phyloP scores from a whole-genome alignment of 2,797 vertebrate species.

The Macroramphosus scolopax region DNA sequence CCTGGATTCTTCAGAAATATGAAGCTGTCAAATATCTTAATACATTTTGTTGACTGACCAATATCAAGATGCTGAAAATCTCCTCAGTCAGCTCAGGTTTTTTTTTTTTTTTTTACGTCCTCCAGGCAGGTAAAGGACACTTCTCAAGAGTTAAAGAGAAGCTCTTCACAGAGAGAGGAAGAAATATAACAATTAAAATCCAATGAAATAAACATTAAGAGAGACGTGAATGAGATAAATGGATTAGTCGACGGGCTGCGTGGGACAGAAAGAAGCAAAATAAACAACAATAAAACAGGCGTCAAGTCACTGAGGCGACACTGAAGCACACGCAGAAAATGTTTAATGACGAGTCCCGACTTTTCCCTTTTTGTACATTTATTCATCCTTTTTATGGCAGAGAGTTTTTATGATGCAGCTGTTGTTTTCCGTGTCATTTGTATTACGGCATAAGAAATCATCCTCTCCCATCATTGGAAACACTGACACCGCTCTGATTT shows the following conservation, averaged over 20 bases:
- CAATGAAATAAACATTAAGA: slow-evolving; percentile 30
- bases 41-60: slow-evolving; percentile 39
- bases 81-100: no score
- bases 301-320: slow-evolving; percentile 50
- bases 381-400: slow-evolving; percentile 61
- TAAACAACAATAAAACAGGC: slow-evolving; percentile 29
- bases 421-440: slow-evolving; percentile 72
- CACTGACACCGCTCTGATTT: slow-evolving; percentile 67
- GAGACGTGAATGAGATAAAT: slow-evolving; percentile 34
- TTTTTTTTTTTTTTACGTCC: no score
- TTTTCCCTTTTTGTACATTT: slow-evolving; percentile 56
- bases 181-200: slow-evolving; percentile 40
- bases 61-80: slow-evolving; percentile 9
- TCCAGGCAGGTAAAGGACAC: no score
- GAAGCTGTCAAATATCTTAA: slow-evolving; percentile 21
- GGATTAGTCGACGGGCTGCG: slow-evolving; percentile 21
- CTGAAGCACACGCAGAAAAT: slow-evolving; percentile 32
- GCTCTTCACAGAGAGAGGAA: background rate
- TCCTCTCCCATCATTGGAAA: slow-evolving; percentile 59
- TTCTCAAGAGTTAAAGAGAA: no score
- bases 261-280: slow-evolving; percentile 25
- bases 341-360: slow-evolving; percentile 51
- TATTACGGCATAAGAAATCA: slow-evolving; percentile 63
- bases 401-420: slow-evolving; percentile 72
- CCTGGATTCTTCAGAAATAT: slow-evolving; percentile 31